Conservation (phyloP, 2,113 vertebrate species). For the Hiodon tergisus region DNA sequence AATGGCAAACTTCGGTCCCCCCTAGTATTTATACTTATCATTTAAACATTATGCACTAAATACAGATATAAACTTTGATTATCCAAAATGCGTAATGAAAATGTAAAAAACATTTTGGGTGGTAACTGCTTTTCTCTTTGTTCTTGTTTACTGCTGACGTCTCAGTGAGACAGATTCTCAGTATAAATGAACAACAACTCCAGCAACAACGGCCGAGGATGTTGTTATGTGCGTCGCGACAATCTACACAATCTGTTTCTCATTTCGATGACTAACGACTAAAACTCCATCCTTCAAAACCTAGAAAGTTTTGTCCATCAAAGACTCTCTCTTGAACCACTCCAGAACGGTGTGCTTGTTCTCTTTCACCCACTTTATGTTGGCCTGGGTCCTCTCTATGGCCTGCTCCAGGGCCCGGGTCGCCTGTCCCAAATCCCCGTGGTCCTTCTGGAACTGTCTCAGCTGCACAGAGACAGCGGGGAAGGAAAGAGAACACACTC, state of each 20-base stretch:
- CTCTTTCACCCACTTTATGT: constrained; percentile 79
- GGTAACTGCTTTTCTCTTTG: no score
- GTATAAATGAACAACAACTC: neutral
- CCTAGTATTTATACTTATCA: no score
- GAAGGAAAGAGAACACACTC: neutral
- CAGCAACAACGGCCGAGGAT: neutral
- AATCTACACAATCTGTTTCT: constrained; percentile 22
- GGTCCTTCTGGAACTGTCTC: constrained; percentile 57
- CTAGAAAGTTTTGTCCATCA: neutral
- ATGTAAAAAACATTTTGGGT: no score
- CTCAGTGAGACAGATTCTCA: no score
- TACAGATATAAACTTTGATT: no score
- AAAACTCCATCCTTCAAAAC: neutral
- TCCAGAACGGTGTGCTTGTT: constrained; percentile 51
- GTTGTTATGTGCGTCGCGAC: neutral
- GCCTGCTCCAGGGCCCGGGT: constrained; percentile 59
- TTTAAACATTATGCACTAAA: no score
- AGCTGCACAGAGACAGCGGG: constrained; percentile 56
- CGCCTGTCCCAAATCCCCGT: constrained; percentile 45
- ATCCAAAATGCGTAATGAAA: no score
- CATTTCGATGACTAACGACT: constrained; percentile 6
- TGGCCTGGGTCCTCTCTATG: constrained; percentile 73
- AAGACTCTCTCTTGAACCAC: constrained; percentile 65
- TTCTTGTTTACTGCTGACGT: no score
- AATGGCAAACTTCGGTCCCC: neutral